Base-by-base conservation (phyloP, 2,113 vertebrate species). In the Semicossyphus pulcher region DNA sequence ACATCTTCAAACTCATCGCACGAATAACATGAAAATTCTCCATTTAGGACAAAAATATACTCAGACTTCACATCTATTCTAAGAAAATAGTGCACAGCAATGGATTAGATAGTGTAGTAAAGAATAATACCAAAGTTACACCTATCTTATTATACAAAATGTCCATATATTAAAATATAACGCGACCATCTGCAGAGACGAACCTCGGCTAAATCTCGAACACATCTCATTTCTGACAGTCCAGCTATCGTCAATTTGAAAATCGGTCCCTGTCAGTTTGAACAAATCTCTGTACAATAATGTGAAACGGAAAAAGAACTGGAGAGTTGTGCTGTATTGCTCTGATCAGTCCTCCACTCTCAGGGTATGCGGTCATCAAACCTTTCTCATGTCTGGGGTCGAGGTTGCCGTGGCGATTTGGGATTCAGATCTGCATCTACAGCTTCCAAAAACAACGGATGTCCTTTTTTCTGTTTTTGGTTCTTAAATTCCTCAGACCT, bases 61-160 rank as follows among this genome's bases (percentile, higher is more conserved):
- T 77, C 41, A 53, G 66, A 85, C 72, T 72, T 89, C 67, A 78
- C 76, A 60, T 88, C 86, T 85, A 92, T 61, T 89, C 86, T 89
- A 94, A 10, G 81, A 90, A 92, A 89, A 91, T 89, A 91, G 88
- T 91, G 91, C 89, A 92, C 89, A 78, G 84, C 85, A 78, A 88
- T 66, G 42, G 70, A 79, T 84, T 72, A 80, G 36, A 83, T 49
- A 85, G 42, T 48, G 52, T 72, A 73, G 37, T 75, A 74, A 77
- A 86, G 70, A 73, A 78, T 45, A 76, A 74, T 80, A 80, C 51
- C 76, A 79, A 85, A 77, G 76, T 84, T 81, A 89, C 69, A 76
- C 57, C 59, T 23, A 62, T 77, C 57, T 74, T 80, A 76, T 64
- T 42, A 76, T 90, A 90, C 75, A 89, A 91, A 90, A 78, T 37